These are phyloP conservation scores for Hippopotamyrus pictus DNA, from an alignment of 2,797 vertebrate genomes.

Conservation along the genomic window DNA sequence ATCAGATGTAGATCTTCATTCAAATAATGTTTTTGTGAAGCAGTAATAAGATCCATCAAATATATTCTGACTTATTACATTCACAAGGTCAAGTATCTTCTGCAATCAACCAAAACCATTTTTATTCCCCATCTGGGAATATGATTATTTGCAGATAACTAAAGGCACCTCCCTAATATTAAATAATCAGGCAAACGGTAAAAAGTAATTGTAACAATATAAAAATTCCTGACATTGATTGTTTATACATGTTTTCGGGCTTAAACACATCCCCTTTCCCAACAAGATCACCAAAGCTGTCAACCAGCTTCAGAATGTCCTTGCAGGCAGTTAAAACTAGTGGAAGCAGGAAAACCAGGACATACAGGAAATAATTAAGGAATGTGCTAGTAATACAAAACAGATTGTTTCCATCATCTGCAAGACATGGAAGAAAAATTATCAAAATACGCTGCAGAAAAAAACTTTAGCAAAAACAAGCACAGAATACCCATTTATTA, in stretches of 20 bases:
- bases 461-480: background rate
- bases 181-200: background rate
- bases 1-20: background rate
- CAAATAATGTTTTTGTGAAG: background rate
- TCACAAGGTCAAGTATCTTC: background rate
- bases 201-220: background rate
- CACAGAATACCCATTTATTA: background rate
- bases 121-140: background rate
- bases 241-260: background rate
- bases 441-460: background rate
- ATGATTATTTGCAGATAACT: background rate
- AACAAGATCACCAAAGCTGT: background rate
- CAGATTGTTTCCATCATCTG: background rate
- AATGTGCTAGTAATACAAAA: background rate
- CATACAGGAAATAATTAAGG: background rate
- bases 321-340: background rate
- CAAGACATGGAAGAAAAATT: background rate
- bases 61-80: background rate
- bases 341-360: background rate
- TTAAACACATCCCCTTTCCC: background rate
- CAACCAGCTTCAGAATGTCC: background rate
- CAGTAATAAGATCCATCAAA: background rate
- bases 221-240: background rate
- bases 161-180: background rate
- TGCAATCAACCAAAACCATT: background rate